Evolutionary conservation across 2,113 vertebrate species (phyloP).

Genomic region (Ariopsis seemanni): DNA sequence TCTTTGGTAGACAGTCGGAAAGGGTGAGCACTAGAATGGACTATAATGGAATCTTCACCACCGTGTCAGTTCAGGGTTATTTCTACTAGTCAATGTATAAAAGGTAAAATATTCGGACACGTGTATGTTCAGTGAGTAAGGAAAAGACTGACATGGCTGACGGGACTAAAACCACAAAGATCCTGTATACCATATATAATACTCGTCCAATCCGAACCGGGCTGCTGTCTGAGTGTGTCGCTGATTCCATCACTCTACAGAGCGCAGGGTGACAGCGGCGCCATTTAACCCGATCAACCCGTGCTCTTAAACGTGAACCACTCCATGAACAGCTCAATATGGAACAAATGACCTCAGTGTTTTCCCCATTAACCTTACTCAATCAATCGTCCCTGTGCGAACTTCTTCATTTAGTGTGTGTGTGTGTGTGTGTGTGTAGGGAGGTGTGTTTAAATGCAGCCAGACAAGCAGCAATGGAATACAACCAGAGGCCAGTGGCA

Average conservation of each 20-base stretch:
- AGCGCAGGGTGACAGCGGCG: not conserved
- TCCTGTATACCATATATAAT: too few species aligned
- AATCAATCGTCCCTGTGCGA: constrained; percentile 17
- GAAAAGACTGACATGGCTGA: not conserved
- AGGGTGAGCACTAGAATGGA: not conserved
- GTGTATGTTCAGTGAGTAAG: not conserved
- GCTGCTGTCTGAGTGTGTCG: not conserved
- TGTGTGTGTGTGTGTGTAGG: not conserved
- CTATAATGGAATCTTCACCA: not conserved
- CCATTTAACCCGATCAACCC: constrained; percentile 30
- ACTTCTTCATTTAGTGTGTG: constrained; percentile 41
- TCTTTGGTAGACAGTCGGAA: not conserved
- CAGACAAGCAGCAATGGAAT: not conserved
- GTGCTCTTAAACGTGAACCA: not conserved
- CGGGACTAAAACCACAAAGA: not conserved
- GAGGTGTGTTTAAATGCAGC: constrained; percentile 26
- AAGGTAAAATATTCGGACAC: not conserved
- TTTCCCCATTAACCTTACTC: not conserved
- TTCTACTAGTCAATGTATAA: not conserved
- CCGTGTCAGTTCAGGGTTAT: not conserved
- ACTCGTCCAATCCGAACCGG: not conserved
- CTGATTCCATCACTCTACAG: constrained; percentile 15
- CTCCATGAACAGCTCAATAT: constrained; percentile 12
- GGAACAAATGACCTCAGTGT: constrained; percentile 16
- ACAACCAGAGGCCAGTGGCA: not conserved